These are phyloP conservation scores for Labeo calbasu DNA, from an alignment of 2,797 vertebrate genomes.

Conservation along the genomic window DNA sequence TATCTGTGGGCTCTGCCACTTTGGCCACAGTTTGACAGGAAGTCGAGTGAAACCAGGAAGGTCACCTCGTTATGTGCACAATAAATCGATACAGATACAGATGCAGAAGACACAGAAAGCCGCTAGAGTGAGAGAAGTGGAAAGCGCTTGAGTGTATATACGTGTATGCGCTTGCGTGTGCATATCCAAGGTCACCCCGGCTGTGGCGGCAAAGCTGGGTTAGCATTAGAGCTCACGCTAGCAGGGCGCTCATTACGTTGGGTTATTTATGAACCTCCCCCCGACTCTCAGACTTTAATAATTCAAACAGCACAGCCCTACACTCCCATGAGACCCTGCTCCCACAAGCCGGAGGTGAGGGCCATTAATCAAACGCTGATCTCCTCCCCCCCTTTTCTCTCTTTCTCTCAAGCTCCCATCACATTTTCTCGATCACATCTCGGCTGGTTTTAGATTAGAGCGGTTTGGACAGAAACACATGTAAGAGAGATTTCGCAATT, in stretches of 20 bases:
- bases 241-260: conserved; percentile 69
- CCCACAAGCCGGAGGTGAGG: conserved; percentile 77
- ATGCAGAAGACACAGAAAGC: conserved; percentile 15
- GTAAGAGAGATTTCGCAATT: background rate
- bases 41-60: conserved; percentile 36
- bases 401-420: conserved; percentile 36
- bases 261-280: conserved; percentile 75
- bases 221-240: conserved; percentile 50
- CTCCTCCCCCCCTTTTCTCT: conserved; percentile 60
- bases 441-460: conserved; percentile 1
- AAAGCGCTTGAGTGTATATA: background rate
- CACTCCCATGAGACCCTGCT: conserved; percentile 77
- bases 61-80: conserved; percentile 44
- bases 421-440: conserved; percentile 20
- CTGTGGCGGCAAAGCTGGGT: conserved; percentile 30
- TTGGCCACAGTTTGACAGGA: conserved; percentile 30
- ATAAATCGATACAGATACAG: conserved; percentile 49
- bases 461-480: conserved; percentile 12
- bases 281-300: conserved; percentile 74
- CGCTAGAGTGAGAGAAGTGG: background rate
- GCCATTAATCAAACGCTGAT: conserved; percentile 83
- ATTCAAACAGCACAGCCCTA: conserved; percentile 74
- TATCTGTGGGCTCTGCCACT: conserved; percentile 4
- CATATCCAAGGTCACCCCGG: conserved; percentile 51
- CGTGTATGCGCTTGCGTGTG: background rate